Evolutionary conservation across 2,113 vertebrate genomes (phyloP), one percentile per base, ranked within the genome.

Genomic region (Xiphorhynchus elegans): DNA sequence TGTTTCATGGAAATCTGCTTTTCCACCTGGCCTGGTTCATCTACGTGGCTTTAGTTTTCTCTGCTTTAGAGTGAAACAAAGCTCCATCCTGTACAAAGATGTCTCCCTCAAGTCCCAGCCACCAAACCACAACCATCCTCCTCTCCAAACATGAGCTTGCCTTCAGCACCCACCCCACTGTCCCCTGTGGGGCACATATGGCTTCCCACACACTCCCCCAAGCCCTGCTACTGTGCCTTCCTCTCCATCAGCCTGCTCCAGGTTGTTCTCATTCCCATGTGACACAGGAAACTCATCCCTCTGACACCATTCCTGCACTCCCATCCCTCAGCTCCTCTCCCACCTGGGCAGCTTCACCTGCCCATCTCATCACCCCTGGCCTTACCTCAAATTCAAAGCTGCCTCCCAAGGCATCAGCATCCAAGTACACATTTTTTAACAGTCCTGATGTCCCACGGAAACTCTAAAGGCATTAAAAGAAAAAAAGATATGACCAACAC

Each of bases 381-480:
- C 97, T 77, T 94, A 99, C 99, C 99, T 99, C 98, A 7, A 98
- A 99, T 17, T 98, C 98, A 18, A 99, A 98, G 88, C 98, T 97
- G 50, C 94, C 97, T 76, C 97, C 98, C 49, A 99, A 97, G 6
- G 94, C 92, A 5, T 98, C 97, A 25, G 99, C 42, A 72, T 99
- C 98, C 80, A 99, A 62, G 46, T 98, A 98, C 62, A 99, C 87
- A 37, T 99, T 99, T 95, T 97, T 98, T 35, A 99, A 86, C 33
- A 98, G 96, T 2, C 95, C 74, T 6, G 97, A 84, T 31, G 98
- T 96, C 42, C 96, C 98, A 9, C 0, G 50, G 28, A 93, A 95
- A 93, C 98, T 98, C 97, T 98, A 80, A 29, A 40, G 63, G 92
- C 28, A 53, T 28, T 17, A 5, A 5, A 64, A 68, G 52, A 58